Conservation (phyloP, 2,888 invertebrate species). For the Balanococcus diminutus region DNA sequence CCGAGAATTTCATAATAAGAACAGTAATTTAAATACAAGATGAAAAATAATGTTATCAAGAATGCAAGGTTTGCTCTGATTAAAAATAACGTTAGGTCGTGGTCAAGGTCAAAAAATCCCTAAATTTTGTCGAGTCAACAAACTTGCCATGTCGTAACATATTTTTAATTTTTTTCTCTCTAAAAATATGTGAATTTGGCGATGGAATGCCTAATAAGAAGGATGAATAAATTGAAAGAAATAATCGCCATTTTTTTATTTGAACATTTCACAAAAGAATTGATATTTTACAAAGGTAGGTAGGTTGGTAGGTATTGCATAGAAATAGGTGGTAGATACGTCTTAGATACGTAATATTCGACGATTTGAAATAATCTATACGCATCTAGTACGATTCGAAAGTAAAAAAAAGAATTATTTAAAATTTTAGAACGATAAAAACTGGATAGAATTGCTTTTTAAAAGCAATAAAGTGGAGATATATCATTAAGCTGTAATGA, state of each 20-base stretch:
- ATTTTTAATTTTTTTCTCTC: neutral
- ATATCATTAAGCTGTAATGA: neutral
- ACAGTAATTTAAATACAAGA: neutral
- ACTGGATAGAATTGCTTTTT: neutral
- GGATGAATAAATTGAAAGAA: neutral
- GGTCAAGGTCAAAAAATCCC: neutral
- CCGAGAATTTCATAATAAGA: neutral
- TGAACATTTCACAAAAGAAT: slow-evolving; percentile 4
- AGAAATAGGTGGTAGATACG: too few relatives aligned
- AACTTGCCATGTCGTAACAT: neutral
- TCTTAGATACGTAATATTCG: neutral
- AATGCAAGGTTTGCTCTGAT: neutral
- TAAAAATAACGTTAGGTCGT: neutral
- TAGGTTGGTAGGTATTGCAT: neutral
- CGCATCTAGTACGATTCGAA: neutral
- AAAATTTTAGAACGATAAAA: neutral
- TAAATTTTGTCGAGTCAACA: neutral
- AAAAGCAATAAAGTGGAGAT: neutral
- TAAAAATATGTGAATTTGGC: slow-evolving; percentile 11
- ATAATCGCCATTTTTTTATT: slow-evolving; percentile 16
- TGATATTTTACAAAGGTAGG: neutral
- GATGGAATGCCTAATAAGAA: neutral
- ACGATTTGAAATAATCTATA: neutral
- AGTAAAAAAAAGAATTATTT: neutral
- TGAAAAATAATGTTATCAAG: neutral